These are phyloP conservation scores for Burhinus oedicnemus DNA, from an alignment of 2,113 vertebrate species.

Conservation along the genomic window DNA sequence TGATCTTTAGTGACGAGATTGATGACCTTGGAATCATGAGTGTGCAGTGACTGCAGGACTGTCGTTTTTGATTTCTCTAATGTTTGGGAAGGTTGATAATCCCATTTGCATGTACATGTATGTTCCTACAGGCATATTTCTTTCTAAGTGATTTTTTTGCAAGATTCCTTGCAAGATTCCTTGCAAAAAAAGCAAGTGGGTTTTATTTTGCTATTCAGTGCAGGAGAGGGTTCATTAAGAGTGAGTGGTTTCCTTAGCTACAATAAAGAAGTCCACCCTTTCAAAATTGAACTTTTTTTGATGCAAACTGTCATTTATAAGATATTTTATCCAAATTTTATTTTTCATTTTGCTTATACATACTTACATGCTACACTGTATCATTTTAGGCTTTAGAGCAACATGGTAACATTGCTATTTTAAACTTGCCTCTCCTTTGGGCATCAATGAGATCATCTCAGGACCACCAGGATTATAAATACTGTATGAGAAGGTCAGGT, in stretches of 20 bases:
- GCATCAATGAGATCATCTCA: slow-evolving; percentile 50
- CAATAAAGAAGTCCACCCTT: neutral
- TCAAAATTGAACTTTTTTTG: neutral
- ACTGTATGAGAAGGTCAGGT: slow-evolving; percentile 78
- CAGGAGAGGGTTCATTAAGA: neutral
- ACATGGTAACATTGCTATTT: slow-evolving; percentile 68
- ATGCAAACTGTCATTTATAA: neutral
- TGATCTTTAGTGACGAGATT: neutral
- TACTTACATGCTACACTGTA: neutral
- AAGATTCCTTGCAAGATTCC: neutral
- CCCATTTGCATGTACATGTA: neutral
- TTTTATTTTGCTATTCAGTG: neutral
- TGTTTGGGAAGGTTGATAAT: neutral
- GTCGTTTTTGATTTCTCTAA: neutral
- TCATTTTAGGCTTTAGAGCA: slow-evolving; percentile 26
- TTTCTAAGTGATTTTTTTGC: neutral
- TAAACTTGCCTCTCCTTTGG: slow-evolving; percentile 64
- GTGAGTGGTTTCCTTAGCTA: neutral
- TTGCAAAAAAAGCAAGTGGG: neutral
- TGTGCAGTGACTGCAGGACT: neutral
- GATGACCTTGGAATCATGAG: slow-evolving; percentile 22
- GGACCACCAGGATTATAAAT: slow-evolving; percentile 74
- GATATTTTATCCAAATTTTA: neutral
- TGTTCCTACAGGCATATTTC: neutral
- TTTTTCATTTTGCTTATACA: neutral